These are phyloP conservation scores for Hylaea fasciaria DNA, from an alignment of 2,888 invertebrate species.

Conservation along the genomic window DNA sequence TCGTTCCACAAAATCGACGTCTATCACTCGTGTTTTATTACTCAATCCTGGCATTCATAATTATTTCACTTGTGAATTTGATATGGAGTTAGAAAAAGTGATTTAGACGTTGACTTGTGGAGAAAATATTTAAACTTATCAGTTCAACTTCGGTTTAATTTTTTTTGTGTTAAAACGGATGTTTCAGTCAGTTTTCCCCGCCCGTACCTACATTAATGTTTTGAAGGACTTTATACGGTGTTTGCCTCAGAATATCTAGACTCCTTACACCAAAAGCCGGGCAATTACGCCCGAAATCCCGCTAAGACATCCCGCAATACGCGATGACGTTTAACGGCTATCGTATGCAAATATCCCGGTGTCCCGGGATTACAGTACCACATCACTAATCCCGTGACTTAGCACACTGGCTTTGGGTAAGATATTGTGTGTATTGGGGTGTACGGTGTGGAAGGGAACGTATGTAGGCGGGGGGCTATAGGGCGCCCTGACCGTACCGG, in stretches of 20 bases:
- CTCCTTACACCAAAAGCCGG: slow-evolving; percentile 35
- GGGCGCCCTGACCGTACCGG: background rate
- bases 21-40: too few species aligned
- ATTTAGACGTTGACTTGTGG: too few species aligned
- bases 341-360: slow-evolving; percentile 74
- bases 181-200: too few species aligned
- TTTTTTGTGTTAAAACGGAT: too few species aligned
- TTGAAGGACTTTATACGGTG: background rate
- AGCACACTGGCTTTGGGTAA: slow-evolving; percentile 46
- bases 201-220: too few species aligned
- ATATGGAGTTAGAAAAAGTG: too few species aligned
- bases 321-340: slow-evolving; percentile 77
- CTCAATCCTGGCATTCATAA: too few species aligned
- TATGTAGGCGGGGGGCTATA: slow-evolving; percentile 12
- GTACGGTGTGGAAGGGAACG: slow-evolving; percentile 28
- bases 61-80: too few species aligned
- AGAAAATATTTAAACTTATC: too few species aligned
- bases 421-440: slow-evolving; percentile 44
- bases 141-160: too few species aligned
- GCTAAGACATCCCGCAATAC: slow-evolving; percentile 71
- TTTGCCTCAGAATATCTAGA: slow-evolving; percentile 6
- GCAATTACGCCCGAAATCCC: slow-evolving; percentile 36
- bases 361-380: slow-evolving; percentile 50
- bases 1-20: too few species aligned
- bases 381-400: slow-evolving; percentile 48